Percentiles rank a stretch among this genome's conserved stretches.
Evolutionary conservation across 2,888 invertebrate genomes (phyloP).

Genomic region (Gastrophysa polygoni): DNA sequence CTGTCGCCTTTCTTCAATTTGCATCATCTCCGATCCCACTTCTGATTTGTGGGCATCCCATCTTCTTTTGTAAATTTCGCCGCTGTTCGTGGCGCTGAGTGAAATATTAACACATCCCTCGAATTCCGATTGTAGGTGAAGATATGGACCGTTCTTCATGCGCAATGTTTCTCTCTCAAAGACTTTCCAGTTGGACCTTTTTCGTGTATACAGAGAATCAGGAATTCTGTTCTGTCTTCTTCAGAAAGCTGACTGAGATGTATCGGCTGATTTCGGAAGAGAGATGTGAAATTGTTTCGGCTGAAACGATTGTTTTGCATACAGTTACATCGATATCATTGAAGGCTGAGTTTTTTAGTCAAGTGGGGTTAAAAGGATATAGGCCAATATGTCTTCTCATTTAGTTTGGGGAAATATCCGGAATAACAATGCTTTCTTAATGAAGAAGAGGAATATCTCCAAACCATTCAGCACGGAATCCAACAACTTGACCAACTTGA

Average conservation of each 20-base stretch:
- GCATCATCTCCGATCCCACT: constrained; percentile 16
- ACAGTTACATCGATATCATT: neutral
- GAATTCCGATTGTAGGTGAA: constrained; percentile 43
- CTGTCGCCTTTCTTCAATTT: neutral
- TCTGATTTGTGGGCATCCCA: constrained; percentile 41
- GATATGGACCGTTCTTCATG: neutral
- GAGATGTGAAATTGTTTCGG: neutral
- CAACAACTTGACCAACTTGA: constrained; percentile 90
- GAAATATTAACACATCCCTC: constrained; percentile 55
- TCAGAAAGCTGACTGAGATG: neutral
- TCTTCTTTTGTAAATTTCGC: constrained; percentile 47
- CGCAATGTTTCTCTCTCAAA: constrained; percentile 23
- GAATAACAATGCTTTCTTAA: too few relatives aligned
- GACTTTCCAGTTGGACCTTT: constrained; percentile 16
- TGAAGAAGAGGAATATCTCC: too few relatives aligned
- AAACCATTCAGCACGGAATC: too few relatives aligned
- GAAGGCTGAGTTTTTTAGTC: too few relatives aligned
- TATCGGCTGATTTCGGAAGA: neutral
- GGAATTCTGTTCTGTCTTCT: neutral
- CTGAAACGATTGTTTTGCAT: too few relatives aligned
- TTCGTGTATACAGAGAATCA: neutral
- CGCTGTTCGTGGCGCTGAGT: constrained; percentile 49
- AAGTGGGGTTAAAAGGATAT: too few relatives aligned
- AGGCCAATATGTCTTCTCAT: too few relatives aligned
- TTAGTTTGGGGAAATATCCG: too few relatives aligned